Evolutionary conservation across 2,113 vertebrate genomes (phyloP).

Genomic region (Xenopus tropicalis): UCB_Xtro_10.0 CM004448.2:50275001-50275500

Average conservation of each 20-base stretch:
- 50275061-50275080: background rate
- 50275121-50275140: background rate
- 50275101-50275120: background rate
- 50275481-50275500: constrained; percentile 55
- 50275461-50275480: constrained; percentile 71
- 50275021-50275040: background rate
- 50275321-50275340: constrained; percentile 79
- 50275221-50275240: background rate
- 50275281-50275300: constrained; percentile 51
- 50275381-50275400: constrained; percentile 51
- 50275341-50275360: constrained; percentile 92
- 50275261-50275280: background rate
- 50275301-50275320: constrained; percentile 71
- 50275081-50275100: background rate
- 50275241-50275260: background rate
- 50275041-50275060: constrained; percentile 11
- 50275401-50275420: constrained; percentile 71
- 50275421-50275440: constrained; percentile 12
- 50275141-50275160: constrained; percentile 2
- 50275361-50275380: constrained; percentile 78
- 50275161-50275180: background rate
- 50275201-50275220: constrained; percentile 7
- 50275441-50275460: constrained; percentile 70
- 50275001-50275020: background rate
- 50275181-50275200: background rate